Evolutionary conservation across 2,113 vertebrate genomes (phyloP), one percentile per base, ranked within the genome.

Genomic region (Parus major): DNA sequence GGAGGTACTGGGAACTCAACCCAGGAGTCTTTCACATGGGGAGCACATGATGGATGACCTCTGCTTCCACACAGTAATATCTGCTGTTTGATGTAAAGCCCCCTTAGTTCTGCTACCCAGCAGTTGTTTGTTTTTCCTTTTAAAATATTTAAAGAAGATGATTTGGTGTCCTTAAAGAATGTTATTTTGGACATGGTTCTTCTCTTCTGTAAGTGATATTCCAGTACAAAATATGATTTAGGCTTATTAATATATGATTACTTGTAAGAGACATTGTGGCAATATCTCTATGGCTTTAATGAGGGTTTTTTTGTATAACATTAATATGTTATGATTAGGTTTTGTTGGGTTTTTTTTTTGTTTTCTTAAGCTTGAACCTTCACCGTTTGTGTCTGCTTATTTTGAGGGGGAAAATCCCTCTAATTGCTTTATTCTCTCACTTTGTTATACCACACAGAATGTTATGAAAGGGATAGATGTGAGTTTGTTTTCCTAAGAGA

Each of bases 1-100:
- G 73, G 69, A 79, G 68, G 59, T 46, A 6, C 44, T 92, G 86
- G 88, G 93, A 95, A 86, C 66, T 80, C 79, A 88, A 14, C 23
- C 33, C 27, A 21, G 49, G 21, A 86, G 82, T 71, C 59, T 86
- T 95, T 95, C 86, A 82, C 96, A 93, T 78, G 75, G 75, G 36
- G 33, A 70, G 3, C 39, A 1, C 28, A 3, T 23, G 63, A 5
- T 28, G 86, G 75, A 39, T 72, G 86, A 80, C 66, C 91, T 76
- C 79, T 85, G 28, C 59, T 89, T 82, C 69, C 42, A 36, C 50
- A 19, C 60, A 49, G 59, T 6, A 31, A n/a, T 73, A n/a, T 7
- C 70, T 66, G 19, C 5, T 35, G 75, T 55, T 90, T 76, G 86
- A 89, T 93, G 88, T 76, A 86, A 95, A 95, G 79, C 73, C 75